Evolutionary conservation across 2,888 invertebrate genomes (phyloP).

Genomic region (Norana najaformis): DNA sequence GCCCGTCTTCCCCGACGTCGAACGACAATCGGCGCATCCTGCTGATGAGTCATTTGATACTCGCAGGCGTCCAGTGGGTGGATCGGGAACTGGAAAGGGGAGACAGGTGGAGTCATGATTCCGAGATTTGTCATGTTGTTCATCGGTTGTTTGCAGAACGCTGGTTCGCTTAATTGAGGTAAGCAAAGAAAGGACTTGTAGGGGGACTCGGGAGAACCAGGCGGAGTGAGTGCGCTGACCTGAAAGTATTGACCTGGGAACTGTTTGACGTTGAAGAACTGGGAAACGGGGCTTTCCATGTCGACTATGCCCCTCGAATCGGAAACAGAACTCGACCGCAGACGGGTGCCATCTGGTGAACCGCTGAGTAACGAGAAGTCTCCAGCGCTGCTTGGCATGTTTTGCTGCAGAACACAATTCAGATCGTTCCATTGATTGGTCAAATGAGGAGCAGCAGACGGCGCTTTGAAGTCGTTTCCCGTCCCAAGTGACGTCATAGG

Average conservation of each 20-base stretch:
- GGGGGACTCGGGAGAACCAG: neutral
- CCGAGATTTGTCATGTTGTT: neutral
- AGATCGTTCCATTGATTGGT: neutral
- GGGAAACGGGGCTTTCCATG: slow-evolving; percentile 20
- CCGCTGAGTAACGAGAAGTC: neutral
- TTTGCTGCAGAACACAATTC: neutral
- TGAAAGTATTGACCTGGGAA: slow-evolving; percentile 8
- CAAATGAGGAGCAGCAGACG: neutral
- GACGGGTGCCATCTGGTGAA: neutral
- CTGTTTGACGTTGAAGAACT: slow-evolving; percentile 1
- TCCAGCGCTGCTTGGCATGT: neutral
- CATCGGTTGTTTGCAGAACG: neutral
- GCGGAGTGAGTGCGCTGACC: neutral
- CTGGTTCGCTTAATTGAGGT: neutral
- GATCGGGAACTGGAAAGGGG: slow-evolving; percentile 13
- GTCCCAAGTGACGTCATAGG: neutral
- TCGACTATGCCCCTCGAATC: neutral
- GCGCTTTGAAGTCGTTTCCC: neutral
- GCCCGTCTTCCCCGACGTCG: slow-evolving; percentile 21
- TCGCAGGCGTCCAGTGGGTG: neutral
- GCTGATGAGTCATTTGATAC: neutral
- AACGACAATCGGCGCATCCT: neutral
- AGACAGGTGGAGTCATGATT: slow-evolving; percentile 15
- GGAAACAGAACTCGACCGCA: neutral
- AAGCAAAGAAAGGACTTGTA: neutral